Conservation (phyloP, 2,888 invertebrate species). For the Andrena trimmerana region DNA sequence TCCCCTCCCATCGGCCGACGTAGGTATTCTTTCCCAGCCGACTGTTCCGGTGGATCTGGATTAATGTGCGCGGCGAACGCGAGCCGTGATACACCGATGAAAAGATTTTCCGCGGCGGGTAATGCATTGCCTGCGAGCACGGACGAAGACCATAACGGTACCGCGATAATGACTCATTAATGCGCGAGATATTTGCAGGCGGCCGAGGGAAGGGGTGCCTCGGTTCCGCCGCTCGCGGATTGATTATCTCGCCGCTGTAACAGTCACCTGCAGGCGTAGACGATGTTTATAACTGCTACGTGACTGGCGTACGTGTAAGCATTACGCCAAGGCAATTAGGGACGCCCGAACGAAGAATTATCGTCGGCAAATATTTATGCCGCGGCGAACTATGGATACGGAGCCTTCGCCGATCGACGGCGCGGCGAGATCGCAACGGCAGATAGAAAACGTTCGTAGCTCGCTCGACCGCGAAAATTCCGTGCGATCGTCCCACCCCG, state of each 20-base stretch:
- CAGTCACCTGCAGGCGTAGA: constrained; percentile 73
- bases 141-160: constrained; percentile 72
- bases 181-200: constrained; percentile 73
- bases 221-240: constrained; percentile 63
- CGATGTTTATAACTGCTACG: constrained; percentile 74
- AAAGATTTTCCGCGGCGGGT: constrained; percentile 70
- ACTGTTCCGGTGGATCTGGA: constrained; percentile 38
- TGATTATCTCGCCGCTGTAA: constrained; percentile 74
- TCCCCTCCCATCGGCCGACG: neutral
- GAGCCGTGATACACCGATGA: constrained; percentile 60
- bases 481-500: neutral
- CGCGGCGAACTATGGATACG: constrained; percentile 58
- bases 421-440: constrained; percentile 36
- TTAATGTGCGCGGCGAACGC: constrained; percentile 61
- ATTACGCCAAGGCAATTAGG: constrained; percentile 65
- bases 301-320: constrained; percentile 64
- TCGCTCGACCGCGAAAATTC: constrained; percentile 12
- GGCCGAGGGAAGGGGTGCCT: constrained; percentile 23
- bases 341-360: constrained; percentile 68
- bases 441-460: constrained; percentile 41
- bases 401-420: constrained; percentile 32
- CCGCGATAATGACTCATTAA: constrained; percentile 75
- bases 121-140: constrained; percentile 69
- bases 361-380: constrained; percentile 71
- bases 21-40: constrained; percentile 1